Evolutionary conservation across 2,888 invertebrate species (phyloP).

Genomic region (Pemphredon lugubris): DNA sequence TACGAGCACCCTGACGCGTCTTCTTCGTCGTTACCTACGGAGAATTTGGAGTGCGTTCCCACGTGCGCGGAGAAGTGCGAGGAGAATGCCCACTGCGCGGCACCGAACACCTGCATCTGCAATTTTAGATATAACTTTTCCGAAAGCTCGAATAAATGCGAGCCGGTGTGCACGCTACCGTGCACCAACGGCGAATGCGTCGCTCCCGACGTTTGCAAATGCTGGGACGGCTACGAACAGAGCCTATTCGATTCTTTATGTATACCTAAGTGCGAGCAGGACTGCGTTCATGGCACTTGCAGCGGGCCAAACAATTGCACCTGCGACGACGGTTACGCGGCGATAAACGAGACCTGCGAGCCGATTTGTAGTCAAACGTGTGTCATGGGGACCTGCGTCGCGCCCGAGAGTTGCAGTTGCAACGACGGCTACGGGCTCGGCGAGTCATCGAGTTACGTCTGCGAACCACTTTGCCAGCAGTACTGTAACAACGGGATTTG

Average conservation of each 20-base stretch:
- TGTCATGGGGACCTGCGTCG: constrained; percentile 64
- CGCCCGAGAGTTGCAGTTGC: constrained; percentile 64
- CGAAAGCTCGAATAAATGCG: constrained; percentile 73
- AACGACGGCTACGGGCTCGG: constrained; percentile 63
- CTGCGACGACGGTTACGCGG: constrained; percentile 64
- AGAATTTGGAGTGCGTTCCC: constrained; percentile 17
- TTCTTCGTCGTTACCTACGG: constrained; percentile 2
- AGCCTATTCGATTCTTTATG: constrained; percentile 72
- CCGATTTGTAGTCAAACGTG: constrained; percentile 77
- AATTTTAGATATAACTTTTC: constrained; percentile 13
- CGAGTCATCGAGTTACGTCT: constrained; percentile 52
- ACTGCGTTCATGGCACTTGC: constrained; percentile 34
- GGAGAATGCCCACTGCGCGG: constrained; percentile 6
- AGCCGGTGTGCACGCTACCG: constrained; percentile 75
- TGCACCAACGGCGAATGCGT: constrained; percentile 80
- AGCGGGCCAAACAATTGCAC: constrained; percentile 54
- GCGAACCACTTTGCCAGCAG: constrained; percentile 74
- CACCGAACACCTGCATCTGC: constrained; percentile 28
- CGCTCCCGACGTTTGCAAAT: constrained; percentile 78
- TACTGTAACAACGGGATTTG: constrained; percentile 82
- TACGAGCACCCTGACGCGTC: constrained; percentile 61
- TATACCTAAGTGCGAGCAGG: constrained; percentile 65
- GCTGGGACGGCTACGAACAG: constrained; percentile 65
- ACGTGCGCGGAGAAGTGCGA: constrained; percentile 23
- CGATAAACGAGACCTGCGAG: constrained; percentile 79